Percentiles rank a stretch among this genome's conserved stretches.
Conservation (phyloP, 2,888 invertebrate genomes). For the Limnephilus lunatus region DNA sequence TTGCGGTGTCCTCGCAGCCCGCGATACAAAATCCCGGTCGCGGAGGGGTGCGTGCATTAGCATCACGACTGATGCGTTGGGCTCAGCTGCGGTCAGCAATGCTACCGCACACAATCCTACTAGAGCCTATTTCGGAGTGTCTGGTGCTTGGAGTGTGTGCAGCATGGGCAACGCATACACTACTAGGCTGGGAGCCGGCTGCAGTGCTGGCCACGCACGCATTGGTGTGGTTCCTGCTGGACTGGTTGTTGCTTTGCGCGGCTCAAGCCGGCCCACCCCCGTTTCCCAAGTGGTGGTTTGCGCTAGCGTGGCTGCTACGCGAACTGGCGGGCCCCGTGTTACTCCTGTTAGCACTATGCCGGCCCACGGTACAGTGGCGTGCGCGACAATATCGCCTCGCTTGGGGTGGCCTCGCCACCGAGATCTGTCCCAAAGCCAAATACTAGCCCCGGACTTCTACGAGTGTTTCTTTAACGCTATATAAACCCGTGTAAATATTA, state of each 20-base stretch:
- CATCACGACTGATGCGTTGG: slow-evolving; percentile 92
- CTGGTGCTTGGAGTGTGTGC: slow-evolving; percentile 94
- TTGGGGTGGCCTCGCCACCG: slow-evolving; percentile 97
- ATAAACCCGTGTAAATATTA: neutral
- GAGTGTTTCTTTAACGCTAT: neutral
- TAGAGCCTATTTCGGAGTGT: slow-evolving; percentile 98
- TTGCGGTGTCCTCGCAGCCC: slow-evolving; percentile 93
- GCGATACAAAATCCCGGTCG: slow-evolving; percentile 97
- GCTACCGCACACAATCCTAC: slow-evolving; percentile 92
- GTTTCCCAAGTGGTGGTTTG: slow-evolving; percentile 96
- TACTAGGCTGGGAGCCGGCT: slow-evolving; percentile 92
- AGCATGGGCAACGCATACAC: slow-evolving; percentile 89
- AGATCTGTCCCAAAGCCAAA: slow-evolving; percentile 86
- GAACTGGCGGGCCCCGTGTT: slow-evolving; percentile 94
- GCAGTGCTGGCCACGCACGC: slow-evolving; percentile 96
- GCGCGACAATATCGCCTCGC: slow-evolving; percentile 92
- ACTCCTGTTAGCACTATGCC: slow-evolving; percentile 90
- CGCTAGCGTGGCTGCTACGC: slow-evolving; percentile 95
- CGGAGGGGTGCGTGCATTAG: slow-evolving; percentile 90
- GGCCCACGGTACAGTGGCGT: slow-evolving; percentile 95
- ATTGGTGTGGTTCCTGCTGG: slow-evolving; percentile 95
- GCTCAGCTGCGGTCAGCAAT: slow-evolving; percentile 96
- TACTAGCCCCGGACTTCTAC: slow-evolving; percentile 71
- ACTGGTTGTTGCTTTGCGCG: slow-evolving; percentile 93
- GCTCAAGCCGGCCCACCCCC: slow-evolving; percentile 95